These are phyloP conservation scores for Alces alces DNA, from an alignment of 2,113 vertebrate species.

Conservation along the genomic window DNA sequence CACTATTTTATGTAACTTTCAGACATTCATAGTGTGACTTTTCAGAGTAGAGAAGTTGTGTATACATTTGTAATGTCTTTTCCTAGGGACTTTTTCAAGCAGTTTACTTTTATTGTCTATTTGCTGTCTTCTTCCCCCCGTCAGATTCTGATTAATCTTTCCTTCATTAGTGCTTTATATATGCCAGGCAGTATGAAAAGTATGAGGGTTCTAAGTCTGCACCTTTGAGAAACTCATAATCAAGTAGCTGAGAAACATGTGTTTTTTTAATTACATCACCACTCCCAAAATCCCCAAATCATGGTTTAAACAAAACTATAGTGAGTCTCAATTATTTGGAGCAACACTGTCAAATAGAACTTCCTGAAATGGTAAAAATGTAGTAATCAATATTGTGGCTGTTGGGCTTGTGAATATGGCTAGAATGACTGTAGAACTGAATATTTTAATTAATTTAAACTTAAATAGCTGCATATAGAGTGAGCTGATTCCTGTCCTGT, in stretches of 20 bases:
- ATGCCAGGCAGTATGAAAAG: not conserved
- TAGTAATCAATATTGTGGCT: not conserved
- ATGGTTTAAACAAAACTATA: not conserved
- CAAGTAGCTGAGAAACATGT: not conserved
- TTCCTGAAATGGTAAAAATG: not conserved
- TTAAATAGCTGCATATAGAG: not conserved
- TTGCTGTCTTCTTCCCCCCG: not conserved
- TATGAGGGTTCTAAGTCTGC: not conserved
- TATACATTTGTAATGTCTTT: not conserved
- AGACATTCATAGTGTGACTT: not conserved
- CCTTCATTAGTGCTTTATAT: conserved; percentile 13
- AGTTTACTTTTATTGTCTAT: conserved; percentile 23
- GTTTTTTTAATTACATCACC: not conserved
- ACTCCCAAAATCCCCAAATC: not conserved
- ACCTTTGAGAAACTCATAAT: not conserved
- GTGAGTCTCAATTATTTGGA: not conserved
- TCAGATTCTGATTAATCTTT: not conserved
- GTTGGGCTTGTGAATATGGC: not conserved
- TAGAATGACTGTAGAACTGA: not conserved
- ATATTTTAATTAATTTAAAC: not conserved
- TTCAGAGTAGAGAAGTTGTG: not conserved
- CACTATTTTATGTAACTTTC: not conserved
- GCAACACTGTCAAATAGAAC: not conserved
- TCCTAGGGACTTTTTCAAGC: not conserved
- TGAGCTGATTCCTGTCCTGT: not conserved